phyloP scores from a whole-genome alignment of 2,797 vertebrate species.

The Triplophysa bombifrons region DNA sequence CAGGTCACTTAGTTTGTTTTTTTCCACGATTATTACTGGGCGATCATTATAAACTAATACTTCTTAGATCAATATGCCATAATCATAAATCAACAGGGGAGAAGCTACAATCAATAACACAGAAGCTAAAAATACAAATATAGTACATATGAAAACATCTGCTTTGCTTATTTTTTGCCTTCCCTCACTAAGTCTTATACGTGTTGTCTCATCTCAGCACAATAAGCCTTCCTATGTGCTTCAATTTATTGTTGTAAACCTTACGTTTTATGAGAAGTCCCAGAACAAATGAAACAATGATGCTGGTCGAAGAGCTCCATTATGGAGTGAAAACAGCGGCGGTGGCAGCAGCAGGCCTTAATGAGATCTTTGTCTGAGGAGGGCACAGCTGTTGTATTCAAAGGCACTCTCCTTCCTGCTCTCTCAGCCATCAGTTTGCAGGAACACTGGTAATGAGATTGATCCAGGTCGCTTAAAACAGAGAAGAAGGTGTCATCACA shows the following conservation, averaged over 20 bases:
- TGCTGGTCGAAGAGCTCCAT: conserved; percentile 78
- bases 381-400: conserved; percentile 78
- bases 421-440: conserved; percentile 72
- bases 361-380: conserved; percentile 80
- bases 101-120: background rate
- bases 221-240: conserved; percentile 8
- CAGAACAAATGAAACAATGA: conserved; percentile 56
- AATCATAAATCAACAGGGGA: background rate
- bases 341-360: conserved; percentile 74
- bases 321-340: conserved; percentile 76
- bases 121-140: background rate
- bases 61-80: background rate
- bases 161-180: background rate
- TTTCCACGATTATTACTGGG: no score
- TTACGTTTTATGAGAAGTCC: conserved; percentile 34
- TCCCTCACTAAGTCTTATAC: background rate
- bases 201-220: background rate
- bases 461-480: conserved; percentile 72
- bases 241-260: conserved; percentile 7
- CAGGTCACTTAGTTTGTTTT: background rate
- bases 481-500: conserved; percentile 59
- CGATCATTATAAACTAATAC: background rate
- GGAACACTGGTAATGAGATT: conserved; percentile 73
- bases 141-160: background rate
- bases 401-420: conserved; percentile 71